Evolutionary conservation across 2,888 invertebrate species (phyloP).

Genomic region (Hypselothyrea guttata): DNA sequence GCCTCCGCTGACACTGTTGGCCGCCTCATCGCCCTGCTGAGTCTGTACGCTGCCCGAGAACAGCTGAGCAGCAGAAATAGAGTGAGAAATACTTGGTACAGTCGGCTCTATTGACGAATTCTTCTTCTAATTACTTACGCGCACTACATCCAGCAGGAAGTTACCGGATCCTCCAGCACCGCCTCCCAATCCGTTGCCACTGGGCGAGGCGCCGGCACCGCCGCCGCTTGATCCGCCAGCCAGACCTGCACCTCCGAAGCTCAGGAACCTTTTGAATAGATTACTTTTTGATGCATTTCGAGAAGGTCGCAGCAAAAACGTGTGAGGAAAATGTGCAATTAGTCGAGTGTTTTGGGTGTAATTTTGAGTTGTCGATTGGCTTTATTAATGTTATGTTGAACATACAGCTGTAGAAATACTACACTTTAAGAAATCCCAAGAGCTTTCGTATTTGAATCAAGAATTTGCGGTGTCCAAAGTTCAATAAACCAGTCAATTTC

Average conservation of each 20-base stretch:
- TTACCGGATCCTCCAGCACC: slow-evolving; percentile 94
- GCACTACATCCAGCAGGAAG: slow-evolving; percentile 93
- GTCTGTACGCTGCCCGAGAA: slow-evolving; percentile 90
- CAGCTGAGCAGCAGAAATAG: slow-evolving; percentile 84
- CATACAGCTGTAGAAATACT: too few species aligned
- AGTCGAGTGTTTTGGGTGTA: slow-evolving; percentile 32
- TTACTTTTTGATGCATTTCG: slow-evolving; percentile 61
- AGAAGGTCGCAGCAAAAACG: slow-evolving; percentile 10
- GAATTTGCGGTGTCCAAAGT: too few species aligned
- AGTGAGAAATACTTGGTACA: too few species aligned
- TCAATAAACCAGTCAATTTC: too few species aligned
- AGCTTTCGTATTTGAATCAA: too few species aligned
- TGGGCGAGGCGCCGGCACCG: slow-evolving; percentile 79
- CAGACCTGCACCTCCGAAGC: slow-evolving; percentile 83
- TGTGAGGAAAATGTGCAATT: slow-evolving; percentile 49
- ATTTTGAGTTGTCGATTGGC: slow-evolving; percentile 16
- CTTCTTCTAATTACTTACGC: slow-evolving; percentile 86
- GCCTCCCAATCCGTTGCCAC: slow-evolving; percentile 83
- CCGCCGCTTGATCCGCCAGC: slow-evolving; percentile 72
- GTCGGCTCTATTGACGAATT: too few species aligned
- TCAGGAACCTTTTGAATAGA: slow-evolving; percentile 81
- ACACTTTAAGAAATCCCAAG: too few species aligned
- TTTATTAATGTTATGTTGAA: slow-evolving; percentile 21
- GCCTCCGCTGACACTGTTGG: slow-evolving; percentile 81
- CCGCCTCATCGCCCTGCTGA: slow-evolving; percentile 84